Conservation (phyloP, 1,140 invertebrate genomes). For the Thaumatotibia leucotreta region DNA sequence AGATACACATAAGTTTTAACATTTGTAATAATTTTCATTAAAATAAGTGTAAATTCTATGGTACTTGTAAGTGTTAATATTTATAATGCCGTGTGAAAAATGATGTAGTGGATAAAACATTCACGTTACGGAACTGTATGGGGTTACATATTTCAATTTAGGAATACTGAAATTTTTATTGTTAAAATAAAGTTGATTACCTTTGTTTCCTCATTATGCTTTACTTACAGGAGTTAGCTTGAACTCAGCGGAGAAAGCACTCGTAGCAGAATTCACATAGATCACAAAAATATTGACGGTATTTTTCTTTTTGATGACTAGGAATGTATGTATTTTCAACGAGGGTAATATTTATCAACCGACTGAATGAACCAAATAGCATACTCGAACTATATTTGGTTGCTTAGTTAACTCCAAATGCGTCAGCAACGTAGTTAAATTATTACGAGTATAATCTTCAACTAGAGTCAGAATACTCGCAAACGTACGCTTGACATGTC, state of each 20-base stretch:
- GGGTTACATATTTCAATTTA: neutral
- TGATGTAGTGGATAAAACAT: neutral
- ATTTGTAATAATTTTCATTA: conserved; percentile 32
- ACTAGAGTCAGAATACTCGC: too few relatives aligned
- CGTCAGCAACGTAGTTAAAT: too few relatives aligned
- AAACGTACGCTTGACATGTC: too few relatives aligned
- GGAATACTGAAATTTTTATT: neutral
- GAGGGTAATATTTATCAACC: too few relatives aligned
- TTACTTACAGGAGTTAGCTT: neutral
- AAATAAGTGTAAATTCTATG: conserved; percentile 3
- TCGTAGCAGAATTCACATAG: neutral
- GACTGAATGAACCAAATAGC: too few relatives aligned
- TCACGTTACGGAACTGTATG: neutral
- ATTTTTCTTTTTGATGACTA: too few relatives aligned
- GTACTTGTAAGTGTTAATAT: neutral
- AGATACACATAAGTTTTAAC: conserved; percentile 54
- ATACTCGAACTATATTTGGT: too few relatives aligned
- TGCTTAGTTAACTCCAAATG: too few relatives aligned
- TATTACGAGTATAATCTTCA: too few relatives aligned
- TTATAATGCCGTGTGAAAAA: neutral
- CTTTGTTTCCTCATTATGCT: neutral
- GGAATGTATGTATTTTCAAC: too few relatives aligned
- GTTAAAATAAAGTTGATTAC: neutral
- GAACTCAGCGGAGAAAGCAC: neutral
- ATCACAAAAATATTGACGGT: too few relatives aligned